Percentiles rank a stretch among this genome's conserved stretches.
These are phyloP conservation scores for Rotaria socialis DNA, from an alignment of 2,888 invertebrate genomes.

Conservation along the genomic window DNA sequence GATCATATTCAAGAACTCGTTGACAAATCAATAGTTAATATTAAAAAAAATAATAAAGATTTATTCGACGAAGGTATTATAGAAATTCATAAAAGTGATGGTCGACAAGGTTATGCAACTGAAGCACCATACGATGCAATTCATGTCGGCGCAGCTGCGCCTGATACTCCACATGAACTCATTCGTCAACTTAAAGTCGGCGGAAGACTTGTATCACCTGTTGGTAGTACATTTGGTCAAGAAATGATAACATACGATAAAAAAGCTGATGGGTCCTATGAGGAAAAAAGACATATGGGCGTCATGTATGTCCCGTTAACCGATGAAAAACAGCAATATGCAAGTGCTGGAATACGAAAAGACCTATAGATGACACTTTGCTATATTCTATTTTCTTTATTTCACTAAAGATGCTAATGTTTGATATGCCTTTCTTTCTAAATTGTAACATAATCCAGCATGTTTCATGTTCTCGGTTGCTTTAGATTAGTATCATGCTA, in stretches of 20 bases:
- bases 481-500: background rate
- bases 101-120: conserved; percentile 54
- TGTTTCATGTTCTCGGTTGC: background rate
- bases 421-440: background rate
- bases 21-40: conserved; percentile 71
- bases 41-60: conserved; percentile 57
- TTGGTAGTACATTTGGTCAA: conserved; percentile 64
- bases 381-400: background rate
- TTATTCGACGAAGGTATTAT: background rate
- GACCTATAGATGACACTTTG: background rate
- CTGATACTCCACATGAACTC: conserved; percentile 61
- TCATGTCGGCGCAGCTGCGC: conserved; percentile 61
- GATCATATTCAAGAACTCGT: conserved; percentile 59
- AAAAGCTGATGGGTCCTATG: conserved; percentile 69
- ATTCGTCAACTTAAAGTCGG: conserved; percentile 82
- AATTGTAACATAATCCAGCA: background rate
- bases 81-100: conserved; percentile 53
- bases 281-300: conserved; percentile 78
- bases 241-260: conserved; percentile 67
- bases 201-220: conserved; percentile 82
- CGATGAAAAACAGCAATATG: conserved; percentile 69
- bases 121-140: conserved; percentile 60
- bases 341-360: background rate
- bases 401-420: background rate
- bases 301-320: conserved; percentile 95